Base-by-base conservation (phyloP, 2,797 vertebrate genomes). In the Amblyopsis hoosieri region DNA sequence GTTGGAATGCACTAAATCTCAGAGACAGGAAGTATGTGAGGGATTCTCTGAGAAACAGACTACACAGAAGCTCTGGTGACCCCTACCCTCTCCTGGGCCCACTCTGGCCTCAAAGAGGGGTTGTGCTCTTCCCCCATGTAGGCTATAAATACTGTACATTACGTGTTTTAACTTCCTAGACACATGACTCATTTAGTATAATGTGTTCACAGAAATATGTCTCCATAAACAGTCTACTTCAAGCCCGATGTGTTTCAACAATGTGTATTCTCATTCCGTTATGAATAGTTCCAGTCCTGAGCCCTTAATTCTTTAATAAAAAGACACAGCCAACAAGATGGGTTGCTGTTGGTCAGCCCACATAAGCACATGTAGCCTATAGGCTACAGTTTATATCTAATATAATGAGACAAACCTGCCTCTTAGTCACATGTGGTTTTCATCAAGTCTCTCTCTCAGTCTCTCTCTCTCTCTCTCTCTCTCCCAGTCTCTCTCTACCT, bases 61-160 rank as follows among this genome's bases (percentile, higher is more conserved):
- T 54, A 31, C 62, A 62, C 68, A 75, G 74, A 71, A 73, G 74
- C 72, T 59, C 33, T 29, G 54, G 64, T 86, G 83, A 83, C 74
- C 78, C 68, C 46, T 37, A 69, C 63, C 69, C 51, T 74, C 53
- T 64, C 67, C 17, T 54, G 75, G 79, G 69, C 66, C 63, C 66
- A 61, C 23, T 69, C 51, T 61, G 45, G 57, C 62, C 58, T 66
- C 12, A 12, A 31, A 63, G 57, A 73, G 69, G 63, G 69, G 45
- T 59, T 62, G 31, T 45, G 60, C 54, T 70, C 45, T 63, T 46
- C 63, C 23, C 58, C 47, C 45, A 10, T 49, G 56, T 17, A 37
- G 2, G 29, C 6, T 65, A 58, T 69, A 75, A 75, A 80, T 71
- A 69, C 37, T 7, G 6, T 9, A 37, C 62, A 54, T 13, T 49